Conservation (phyloP, 2,888 invertebrate species). For the Latrodectus hesperus region DNA sequence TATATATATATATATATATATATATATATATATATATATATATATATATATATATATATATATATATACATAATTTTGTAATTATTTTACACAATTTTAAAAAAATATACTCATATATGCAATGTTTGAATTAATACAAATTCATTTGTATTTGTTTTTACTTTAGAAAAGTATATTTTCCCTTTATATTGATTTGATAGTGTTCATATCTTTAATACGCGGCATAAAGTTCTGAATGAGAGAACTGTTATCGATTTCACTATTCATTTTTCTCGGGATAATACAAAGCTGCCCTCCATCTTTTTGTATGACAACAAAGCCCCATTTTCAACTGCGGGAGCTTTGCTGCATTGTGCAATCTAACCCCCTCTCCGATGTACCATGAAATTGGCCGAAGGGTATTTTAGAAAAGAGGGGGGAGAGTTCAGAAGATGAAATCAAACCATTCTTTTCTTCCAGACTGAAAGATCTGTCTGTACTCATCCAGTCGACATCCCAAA, state of each 20-base stretch:
- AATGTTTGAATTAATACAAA: too few relatives aligned
- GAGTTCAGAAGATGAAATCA: slow-evolving; percentile 46
- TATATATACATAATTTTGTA: too few relatives aligned
- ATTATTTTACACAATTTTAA: too few relatives aligned
- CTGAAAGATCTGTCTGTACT: slow-evolving; percentile 7
- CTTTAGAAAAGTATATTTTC: too few relatives aligned
- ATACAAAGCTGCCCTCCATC: background rate
- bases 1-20: too few relatives aligned
- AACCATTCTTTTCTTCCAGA: slow-evolving; percentile 31
- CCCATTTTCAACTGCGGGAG: background rate
- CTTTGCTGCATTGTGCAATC: background rate
- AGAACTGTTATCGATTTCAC: slow-evolving; percentile 5
- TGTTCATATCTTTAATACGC: too few relatives aligned
- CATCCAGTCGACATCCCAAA: slow-evolving; percentile 12
- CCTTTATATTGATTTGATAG: too few relatives aligned
- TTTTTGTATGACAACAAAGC: slow-evolving; percentile 37
- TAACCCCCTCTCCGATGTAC: slow-evolving; percentile 2
- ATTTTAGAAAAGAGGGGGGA: slow-evolving; percentile 5
- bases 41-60: too few relatives aligned
- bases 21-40: too few relatives aligned
- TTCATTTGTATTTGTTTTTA: too few relatives aligned
- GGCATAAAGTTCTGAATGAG: too few relatives aligned
- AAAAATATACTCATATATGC: too few relatives aligned
- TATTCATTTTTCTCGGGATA: slow-evolving; percentile 8
- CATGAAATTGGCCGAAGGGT: slow-evolving; percentile 41